phyloP scores from a whole-genome alignment of 2,113 vertebrate species.

The Solenodon paradoxus region DNA sequence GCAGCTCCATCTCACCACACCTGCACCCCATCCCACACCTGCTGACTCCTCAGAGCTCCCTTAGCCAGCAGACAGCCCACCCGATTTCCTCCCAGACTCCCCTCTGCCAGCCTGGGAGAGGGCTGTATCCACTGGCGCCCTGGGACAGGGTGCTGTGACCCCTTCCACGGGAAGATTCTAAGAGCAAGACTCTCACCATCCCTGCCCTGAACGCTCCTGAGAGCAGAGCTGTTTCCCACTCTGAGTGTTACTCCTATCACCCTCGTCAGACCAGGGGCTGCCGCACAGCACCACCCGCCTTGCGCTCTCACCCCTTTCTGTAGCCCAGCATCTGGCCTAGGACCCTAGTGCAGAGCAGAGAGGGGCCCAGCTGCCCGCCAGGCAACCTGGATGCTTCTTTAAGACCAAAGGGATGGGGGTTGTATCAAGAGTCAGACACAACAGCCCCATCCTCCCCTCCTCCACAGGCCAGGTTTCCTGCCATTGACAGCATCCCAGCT shows the following conservation, averaged over 20 bases:
- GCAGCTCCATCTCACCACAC: background rate
- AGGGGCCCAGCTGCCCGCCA: background rate
- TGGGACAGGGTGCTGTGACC: too few species aligned
- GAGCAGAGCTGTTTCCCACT: too few species aligned
- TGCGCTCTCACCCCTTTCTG: background rate
- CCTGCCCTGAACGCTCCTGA: background rate
- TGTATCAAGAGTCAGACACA: conserved; percentile 50
- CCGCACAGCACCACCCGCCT: background rate
- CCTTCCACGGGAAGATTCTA: too few species aligned
- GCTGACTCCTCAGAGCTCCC: background rate
- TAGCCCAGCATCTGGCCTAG: background rate
- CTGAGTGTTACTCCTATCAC: background rate
- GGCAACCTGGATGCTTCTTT: conserved; percentile 47
- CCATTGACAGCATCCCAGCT: conserved; percentile 73
- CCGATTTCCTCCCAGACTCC: too few species aligned
- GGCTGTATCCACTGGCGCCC: too few species aligned
- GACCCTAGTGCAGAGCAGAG: background rate
- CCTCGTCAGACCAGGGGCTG: background rate
- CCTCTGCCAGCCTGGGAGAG: too few species aligned
- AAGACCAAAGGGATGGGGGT: conserved; percentile 65
- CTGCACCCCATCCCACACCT: fast-evolving
- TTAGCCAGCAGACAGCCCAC: too few species aligned
- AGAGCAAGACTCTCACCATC: too few species aligned
- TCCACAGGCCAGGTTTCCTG: conserved; percentile 74
- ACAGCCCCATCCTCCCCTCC: conserved; percentile 61